Conservation (phyloP, 2,113 vertebrate genomes). For the Pholis gunnellus region DNA sequence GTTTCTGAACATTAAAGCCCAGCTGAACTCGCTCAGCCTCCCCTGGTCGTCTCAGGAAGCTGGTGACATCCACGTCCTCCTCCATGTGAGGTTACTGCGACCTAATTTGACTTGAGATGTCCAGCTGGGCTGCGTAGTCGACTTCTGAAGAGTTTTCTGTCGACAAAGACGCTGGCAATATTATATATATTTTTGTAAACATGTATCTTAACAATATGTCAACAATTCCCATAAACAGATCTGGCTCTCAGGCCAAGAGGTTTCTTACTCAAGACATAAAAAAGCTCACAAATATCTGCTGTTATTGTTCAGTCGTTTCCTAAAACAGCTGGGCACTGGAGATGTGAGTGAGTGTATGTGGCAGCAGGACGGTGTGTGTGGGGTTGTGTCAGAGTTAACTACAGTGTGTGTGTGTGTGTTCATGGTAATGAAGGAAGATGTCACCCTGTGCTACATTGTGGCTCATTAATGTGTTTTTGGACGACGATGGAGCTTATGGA, state of each 20-base stretch:
- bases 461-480: conserved; percentile 4
- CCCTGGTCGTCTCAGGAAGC: conserved; percentile 55
- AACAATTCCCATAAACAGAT: background rate
- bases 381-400: too few relatives aligned
- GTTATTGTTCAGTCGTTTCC: background rate
- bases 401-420: conserved; percentile 7
- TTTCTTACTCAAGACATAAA: too few relatives aligned
- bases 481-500: background rate
- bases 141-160: background rate
- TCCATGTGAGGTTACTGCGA: conserved; percentile 58
- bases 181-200: background rate
- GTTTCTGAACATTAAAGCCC: background rate
- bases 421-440: conserved; percentile 3
- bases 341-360: too few relatives aligned
- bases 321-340: too few relatives aligned
- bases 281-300: background rate
- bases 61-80: conserved; percentile 56
- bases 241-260: background rate
- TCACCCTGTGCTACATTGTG: background rate
- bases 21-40: conserved; percentile 74
- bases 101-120: conserved; percentile 26
- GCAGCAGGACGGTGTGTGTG: background rate
- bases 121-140: background rate
- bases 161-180: background rate
- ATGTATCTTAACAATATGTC: background rate